Evolutionary conservation across 92 coral and sea anemone species (phyloP).

Genomic region (Phenganax stokvisi): DNA sequence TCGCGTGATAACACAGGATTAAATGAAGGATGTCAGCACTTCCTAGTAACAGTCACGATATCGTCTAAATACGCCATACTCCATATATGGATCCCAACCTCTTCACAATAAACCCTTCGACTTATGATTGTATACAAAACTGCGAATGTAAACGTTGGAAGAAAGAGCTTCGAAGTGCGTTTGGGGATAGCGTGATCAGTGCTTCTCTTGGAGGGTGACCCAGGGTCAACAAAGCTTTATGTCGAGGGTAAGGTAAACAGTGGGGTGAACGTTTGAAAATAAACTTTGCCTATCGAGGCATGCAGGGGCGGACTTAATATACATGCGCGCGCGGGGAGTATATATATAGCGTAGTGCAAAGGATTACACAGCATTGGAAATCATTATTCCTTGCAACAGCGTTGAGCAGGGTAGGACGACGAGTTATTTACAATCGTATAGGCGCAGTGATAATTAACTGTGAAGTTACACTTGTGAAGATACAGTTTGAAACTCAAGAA

Average conservation of each 20-base stretch:
- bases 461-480: no score
- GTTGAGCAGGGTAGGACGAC: not conserved
- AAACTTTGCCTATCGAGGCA: not conserved
- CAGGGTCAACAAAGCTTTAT: conserved; percentile 18
- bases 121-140: not conserved
- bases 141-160: not conserved
- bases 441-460: no score
- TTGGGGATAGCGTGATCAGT: conserved; percentile 1
- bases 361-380: not conserved
- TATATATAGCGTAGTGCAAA: conserved; percentile 1
- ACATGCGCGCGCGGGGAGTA: not conserved
- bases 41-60: conserved; percentile 28
- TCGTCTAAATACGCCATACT: not conserved
- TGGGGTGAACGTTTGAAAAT: not conserved
- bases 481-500: not conserved
- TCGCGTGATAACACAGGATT: conserved; percentile 7
- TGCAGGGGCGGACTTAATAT: not conserved
- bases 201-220: conserved; percentile 1
- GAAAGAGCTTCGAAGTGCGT: not conserved
- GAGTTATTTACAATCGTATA: no score
- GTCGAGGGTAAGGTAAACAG: conserved; percentile 8
- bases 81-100: not conserved
- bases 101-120: not conserved
- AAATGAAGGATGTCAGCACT: not conserved
- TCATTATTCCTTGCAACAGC: not conserved